Conservation (phyloP, 2,888 invertebrate species). For the Clostera curtula region DNA sequence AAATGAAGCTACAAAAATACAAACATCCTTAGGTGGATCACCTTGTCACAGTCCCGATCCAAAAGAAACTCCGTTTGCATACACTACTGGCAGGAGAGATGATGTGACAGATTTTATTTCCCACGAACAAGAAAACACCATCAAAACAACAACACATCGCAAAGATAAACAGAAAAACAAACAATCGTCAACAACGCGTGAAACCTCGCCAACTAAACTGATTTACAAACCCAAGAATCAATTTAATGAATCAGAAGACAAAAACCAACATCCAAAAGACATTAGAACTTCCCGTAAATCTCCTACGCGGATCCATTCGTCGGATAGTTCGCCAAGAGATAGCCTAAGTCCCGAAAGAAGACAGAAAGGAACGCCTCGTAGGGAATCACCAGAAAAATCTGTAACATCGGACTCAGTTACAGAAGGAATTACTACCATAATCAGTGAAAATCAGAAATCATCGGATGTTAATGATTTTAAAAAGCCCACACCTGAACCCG, state of each 20-base stretch:
- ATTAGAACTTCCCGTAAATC: neutral
- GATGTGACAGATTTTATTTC: constrained; percentile 33
- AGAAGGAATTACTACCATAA: too few species aligned
- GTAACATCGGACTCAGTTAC: too few species aligned
- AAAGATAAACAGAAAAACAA: constrained; percentile 7
- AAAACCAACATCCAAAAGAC: constrained; percentile 10
- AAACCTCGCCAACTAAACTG: constrained; percentile 43
- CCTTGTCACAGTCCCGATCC: constrained; percentile 43
- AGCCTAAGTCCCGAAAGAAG: constrained; percentile 17
- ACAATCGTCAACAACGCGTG: constrained; percentile 21
- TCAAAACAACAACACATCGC: constrained; percentile 18
- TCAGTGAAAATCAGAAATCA: too few species aligned
- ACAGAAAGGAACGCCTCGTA: too few species aligned
- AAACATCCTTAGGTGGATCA: constrained; percentile 42
- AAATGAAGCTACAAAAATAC: constrained; percentile 25
- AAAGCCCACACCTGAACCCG: constrained; percentile 7
- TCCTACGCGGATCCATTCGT: constrained; percentile 4
- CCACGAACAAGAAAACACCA: constrained; percentile 31
- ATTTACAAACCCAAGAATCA: too few species aligned
- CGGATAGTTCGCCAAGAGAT: constrained; percentile 10
- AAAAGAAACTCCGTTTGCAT: constrained; percentile 28
- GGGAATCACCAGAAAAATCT: constrained; percentile 4
- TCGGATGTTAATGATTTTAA: too few species aligned
- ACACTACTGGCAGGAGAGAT: constrained; percentile 17
- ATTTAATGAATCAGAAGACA: constrained; percentile 21